Base-by-base conservation (phyloP, 2,113 vertebrate species). In the Rhagologus leucostigma region DNA sequence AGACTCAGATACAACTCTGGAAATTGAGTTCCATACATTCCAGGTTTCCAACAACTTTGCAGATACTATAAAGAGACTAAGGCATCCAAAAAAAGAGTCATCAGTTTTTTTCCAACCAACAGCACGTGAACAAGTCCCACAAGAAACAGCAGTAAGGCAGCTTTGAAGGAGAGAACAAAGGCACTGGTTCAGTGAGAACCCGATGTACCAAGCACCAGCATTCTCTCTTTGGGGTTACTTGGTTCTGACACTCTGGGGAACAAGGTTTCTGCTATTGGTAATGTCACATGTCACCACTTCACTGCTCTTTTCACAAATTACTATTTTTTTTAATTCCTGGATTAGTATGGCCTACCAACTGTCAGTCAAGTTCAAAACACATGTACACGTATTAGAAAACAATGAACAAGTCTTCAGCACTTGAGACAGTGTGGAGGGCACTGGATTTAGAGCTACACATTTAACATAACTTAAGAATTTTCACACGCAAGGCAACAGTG, bases 161-260 rank as follows among this genome's bases (percentile, higher is more conserved):
- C 17, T 80, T 33, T 37, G 24, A 68, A 76, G 32, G 33, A 55
- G 10, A 13, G 8, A 41, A 49, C 2, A 7, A n/a, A 84, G 26
- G 35, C 13, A 63, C 0, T 13, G 13, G 4, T 70, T 81, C 53
- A 63, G 17, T 16, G 10, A 74, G 11, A 63, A 63, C 23, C 21
- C 2, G 0, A 33, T 35, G 22, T 3, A 52, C 3, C 49, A 65
- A 35, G 18, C 26, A 52, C 14, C 20, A 46, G 7, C 5, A 6
- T 44, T 71, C 62, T 49, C 24, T 42, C 14, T 47, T 71, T 8
- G 13, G 13, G 14, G 8, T 59, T 59, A 37, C 23, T 49, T 33
- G 55, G 35, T 46, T 91, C 60, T 32, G 16, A 65, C 32, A 17
- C 33, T 52, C 33, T 1, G 3, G 16, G 19, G 32, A 59, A 26